Base-by-base conservation (phyloP, 2,888 invertebrate species). In the Pyrgus malvae region DNA sequence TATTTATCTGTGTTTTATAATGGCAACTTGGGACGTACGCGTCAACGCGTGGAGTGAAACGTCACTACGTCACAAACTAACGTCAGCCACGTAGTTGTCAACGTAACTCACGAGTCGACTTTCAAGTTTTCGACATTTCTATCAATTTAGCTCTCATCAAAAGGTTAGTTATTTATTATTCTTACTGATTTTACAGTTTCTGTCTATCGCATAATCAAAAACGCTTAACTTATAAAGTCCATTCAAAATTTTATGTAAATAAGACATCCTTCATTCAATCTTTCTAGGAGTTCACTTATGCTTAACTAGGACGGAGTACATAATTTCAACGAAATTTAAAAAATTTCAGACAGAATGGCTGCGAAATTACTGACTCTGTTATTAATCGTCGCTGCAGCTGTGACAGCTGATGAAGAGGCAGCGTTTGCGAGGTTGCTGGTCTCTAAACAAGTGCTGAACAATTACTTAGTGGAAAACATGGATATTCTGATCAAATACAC, bases 401-500 rank as follows among this genome's bases (percentile, higher is more conserved):
- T 88, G 59, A 79, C 84, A 56, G 91, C 92, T 38, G 92, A 93
- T 57, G 94, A 94, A 61, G 95, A 95, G 68, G 94, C 95, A 37
- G 91, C 93, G 41, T 92, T 93, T 49, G 98, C 98, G 14, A 93
- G 95, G 69, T 90, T 99, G 44, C 89, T 99, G 59, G 94, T 98
- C 17, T 96, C 97, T 7, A 99, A 99, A 88, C 96, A 97, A 86
- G 95, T 99, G 70, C 92, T 98, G 58, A 99, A 99, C 80, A 97
- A 96, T 87, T 99, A 98, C 78, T 91, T 99, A 60, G 99, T 99
- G 1, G 98, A 99, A 91, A 95, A 95, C 74, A 97, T 97, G 94
- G 99, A 99, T 80, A 94, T 99, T 68, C 93, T 99, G 60, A 94
- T 99, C 35, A 97, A 98, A 89, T 99, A 99, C 80, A 96, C 96